Percentiles rank a stretch among this genome's conserved stretches.
phyloP scores from a whole-genome alignment of 2,113 vertebrate genomes.

The Dasyornis broadbenti region DNA sequence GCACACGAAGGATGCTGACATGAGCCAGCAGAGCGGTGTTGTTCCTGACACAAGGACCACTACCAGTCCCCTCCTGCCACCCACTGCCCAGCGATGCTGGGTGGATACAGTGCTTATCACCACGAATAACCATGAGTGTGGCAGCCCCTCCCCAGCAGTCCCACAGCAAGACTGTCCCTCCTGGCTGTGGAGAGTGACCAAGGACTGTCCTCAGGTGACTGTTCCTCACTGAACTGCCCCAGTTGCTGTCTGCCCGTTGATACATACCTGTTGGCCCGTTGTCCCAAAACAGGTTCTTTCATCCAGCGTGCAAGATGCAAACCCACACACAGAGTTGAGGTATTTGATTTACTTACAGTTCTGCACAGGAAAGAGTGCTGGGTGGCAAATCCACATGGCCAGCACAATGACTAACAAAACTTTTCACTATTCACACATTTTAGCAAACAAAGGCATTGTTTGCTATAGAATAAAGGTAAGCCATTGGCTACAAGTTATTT shows the following conservation, averaged over 20 bases:
- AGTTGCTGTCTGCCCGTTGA: not conserved
- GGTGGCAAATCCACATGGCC: not conserved
- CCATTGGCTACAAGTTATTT: not conserved
- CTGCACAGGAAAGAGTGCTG: not conserved
- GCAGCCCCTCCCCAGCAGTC: not conserved
- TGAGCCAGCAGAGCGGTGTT: fast-evolving
- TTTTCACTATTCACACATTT: not conserved
- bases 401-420: not conserved
- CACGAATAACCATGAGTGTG: fast-evolving
- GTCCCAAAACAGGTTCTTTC: not conserved
- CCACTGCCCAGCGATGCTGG: not conserved
- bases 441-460: not conserved
- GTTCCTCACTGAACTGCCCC: not conserved
- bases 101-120: not conserved
- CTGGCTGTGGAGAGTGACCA: not conserved
- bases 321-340: not conserved
- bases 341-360: not conserved
- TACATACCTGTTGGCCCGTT: too few species aligned
- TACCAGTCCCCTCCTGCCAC: not conserved
- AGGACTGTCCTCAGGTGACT: not conserved
- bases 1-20: fast-evolving
- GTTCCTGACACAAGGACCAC: fast-evolving
- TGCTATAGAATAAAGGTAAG: not conserved
- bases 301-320: fast-evolving
- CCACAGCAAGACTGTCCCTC: not conserved